Evolutionary conservation across 2,797 vertebrate species (phyloP), one percentile per base, ranked within the genome.

Genomic region (Hapalemur alaotrensis): DNA sequence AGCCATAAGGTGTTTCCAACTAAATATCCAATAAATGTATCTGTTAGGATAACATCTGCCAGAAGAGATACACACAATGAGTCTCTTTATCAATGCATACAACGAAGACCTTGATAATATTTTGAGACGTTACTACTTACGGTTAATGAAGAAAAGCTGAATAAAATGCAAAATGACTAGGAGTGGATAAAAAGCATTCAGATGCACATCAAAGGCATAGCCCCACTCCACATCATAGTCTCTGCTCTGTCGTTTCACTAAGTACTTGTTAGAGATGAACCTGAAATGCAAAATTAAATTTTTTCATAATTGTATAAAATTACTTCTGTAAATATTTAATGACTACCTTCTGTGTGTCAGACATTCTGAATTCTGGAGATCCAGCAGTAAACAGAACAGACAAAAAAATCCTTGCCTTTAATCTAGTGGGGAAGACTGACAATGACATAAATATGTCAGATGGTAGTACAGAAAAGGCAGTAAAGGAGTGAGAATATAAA

Each of bases 181-280:
- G n/a, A 99, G 99, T 0, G 99, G 99, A 96, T 99, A 99, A 98
- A 99, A 99, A 10, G 99, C 99, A 8, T 99, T 99, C 90, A 99
- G 99, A 95, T 99, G 99, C 75, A 99, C 99, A 1, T 99, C 99
- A 32, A 99, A 99, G 1, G 99, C 99, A 3, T 99, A 99, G 78
- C 99, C 99, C 99, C 99, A 99, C 98, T 99, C 99, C 95, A 99
- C 99, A 3, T 99, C 99, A 7, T 99, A 99, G 93, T 99, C 99
- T 97, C 98, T 99, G 97, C 98, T 99, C 88, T 99, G 99, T 22
- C 99, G 99, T 88, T 99, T 99, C 96, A 99, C 98, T 81, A 99
- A 98, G 95, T 99, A 99, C 96, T 99, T 99, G 98, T 99, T 99
- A 67, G 98, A 99, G 97, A 99, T 97, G 91, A 99, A 98, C 99